Base-by-base conservation (phyloP, 2,888 invertebrate species). In the Crepidodera aurea region DNA sequence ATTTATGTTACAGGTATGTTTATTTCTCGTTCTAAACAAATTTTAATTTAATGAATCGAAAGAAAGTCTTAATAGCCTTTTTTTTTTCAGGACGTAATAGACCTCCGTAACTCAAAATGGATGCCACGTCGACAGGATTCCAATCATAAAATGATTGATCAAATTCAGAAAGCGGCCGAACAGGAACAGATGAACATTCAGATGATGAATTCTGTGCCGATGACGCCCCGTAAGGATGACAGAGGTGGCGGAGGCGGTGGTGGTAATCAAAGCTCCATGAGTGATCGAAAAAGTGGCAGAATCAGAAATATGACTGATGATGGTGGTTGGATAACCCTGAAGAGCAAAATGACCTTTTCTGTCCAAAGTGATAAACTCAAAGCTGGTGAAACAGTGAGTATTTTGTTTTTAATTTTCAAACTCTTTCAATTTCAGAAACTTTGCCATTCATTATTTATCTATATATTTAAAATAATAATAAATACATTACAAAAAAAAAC, bases 121-220 rank as follows among this genome's bases (percentile, higher is more conserved):
- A 85, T 93, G 55, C 90, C 93, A 1, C 86, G 95, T 60, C 87
- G 94, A 67, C 92, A 91, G 65, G 94, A 96, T 71, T 88, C 90
- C 37, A 92, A 91, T 75, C 97, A 97, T 1, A 97, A 95, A 79
- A 96, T 93, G 69, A 94, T 98, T 84, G 95, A 94, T 73, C 93
- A 97, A 82, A 95, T 98, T 64, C 92, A 94, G 75, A 90, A 91
- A 73, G 96, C 96, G 79, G 91, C 92, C 8, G 92, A 93, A 72
- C 88, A 87, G 56, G 94, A 96, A 71, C 90, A 92, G 73, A 82
- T 90, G 65, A 91, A 92, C 64, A 87, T 87, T 65, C 88, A 90
- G 73, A 75, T 76, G 19, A 75, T 79, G 73, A 81, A 77, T 62
- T 81, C 79, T 44, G 76, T 77, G 39, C 80, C 83, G 5, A 73